These are phyloP conservation scores for Perizoma affinitatum DNA, from an alignment of 2,888 invertebrate genomes.

Conservation along the genomic window DNA sequence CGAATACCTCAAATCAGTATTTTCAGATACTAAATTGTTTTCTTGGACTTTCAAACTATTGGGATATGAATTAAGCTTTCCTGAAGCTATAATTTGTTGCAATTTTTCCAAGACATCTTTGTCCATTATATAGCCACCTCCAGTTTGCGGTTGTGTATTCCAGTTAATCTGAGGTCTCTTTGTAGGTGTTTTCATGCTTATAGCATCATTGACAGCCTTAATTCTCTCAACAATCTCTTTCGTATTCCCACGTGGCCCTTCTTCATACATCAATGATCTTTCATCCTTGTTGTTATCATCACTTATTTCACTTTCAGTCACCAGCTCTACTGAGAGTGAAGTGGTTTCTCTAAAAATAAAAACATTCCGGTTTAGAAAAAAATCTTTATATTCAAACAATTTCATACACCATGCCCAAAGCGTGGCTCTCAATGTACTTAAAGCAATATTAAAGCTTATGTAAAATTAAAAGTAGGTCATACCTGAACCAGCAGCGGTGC, in stretches of 20 bases:
- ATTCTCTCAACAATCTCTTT: constrained; percentile 83
- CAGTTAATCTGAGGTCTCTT: constrained; percentile 56
- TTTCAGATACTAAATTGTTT: constrained; percentile 43
- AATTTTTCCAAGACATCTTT: constrained; percentile 68
- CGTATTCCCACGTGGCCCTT: constrained; percentile 50
- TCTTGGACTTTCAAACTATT: constrained; percentile 48
- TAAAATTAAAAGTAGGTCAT: constrained; percentile 60
- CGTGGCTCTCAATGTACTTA: constrained; percentile 12
- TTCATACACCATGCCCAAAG: constrained; percentile 24
- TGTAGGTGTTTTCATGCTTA: constrained; percentile 58
- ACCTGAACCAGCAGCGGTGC: constrained; percentile 65
- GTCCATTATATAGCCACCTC: constrained; percentile 59
- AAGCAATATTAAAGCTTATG: constrained; percentile 56
- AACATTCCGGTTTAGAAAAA: constrained; percentile 25
- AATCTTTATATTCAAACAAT: constrained; percentile 7
- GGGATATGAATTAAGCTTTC: constrained; percentile 54
- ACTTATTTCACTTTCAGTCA: constrained; percentile 33
- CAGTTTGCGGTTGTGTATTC: constrained; percentile 54
- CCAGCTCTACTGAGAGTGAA: constrained; percentile 33
- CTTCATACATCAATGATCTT: constrained; percentile 53
- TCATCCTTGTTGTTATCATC: constrained; percentile 45
- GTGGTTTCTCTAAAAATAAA: constrained; percentile 54
- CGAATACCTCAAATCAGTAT: constrained; percentile 45
- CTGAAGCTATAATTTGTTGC: constrained; percentile 67
- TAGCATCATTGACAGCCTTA: constrained; percentile 76